phyloP scores from a whole-genome alignment of 2,888 invertebrate genomes.

The Caradrina clavipalpis region DNA sequence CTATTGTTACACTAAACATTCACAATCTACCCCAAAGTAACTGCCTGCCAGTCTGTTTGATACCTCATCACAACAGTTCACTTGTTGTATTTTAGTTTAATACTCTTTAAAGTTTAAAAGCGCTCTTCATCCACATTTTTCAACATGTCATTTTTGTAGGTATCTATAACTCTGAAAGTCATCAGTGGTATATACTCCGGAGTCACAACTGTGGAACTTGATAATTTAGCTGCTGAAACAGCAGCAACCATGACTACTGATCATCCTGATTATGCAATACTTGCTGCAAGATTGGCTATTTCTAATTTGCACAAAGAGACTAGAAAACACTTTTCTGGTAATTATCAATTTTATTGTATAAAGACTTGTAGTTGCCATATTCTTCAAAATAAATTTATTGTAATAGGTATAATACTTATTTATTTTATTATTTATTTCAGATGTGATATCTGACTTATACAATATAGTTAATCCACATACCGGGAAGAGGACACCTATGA shows the following conservation, averaged over 20 bases:
- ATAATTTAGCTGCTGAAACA: conserved; percentile 99
- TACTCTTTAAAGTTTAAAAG: too few relatives aligned
- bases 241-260: conserved; percentile 99
- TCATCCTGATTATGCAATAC: conserved; percentile 98
- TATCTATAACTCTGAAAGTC: conserved; percentile 96
- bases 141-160: conserved; percentile 81
- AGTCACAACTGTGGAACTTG: conserved; percentile 98
- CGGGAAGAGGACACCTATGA: conserved; percentile 94
- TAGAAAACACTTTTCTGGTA: conserved; percentile 97
- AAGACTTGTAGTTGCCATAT: conserved; percentile 20
- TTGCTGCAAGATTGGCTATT: conserved; percentile 97
- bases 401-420: not conserved
- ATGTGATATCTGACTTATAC: conserved; percentile 97
- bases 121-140: too few relatives aligned
- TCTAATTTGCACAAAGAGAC: conserved; percentile 99
- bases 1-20: too few relatives aligned
- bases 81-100: too few relatives aligned
- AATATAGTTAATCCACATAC: conserved; percentile 94
- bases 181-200: conserved; percentile 98
- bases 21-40: too few relatives aligned
- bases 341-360: conserved; percentile 29
- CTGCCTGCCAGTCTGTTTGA: too few relatives aligned
- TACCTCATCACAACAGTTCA: too few relatives aligned
- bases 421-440: conserved; percentile 88
- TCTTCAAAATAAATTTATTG: not conserved